Evolutionary conservation across 2,888 invertebrate genomes (phyloP).

Genomic region (Fragum sueziense): DNA sequence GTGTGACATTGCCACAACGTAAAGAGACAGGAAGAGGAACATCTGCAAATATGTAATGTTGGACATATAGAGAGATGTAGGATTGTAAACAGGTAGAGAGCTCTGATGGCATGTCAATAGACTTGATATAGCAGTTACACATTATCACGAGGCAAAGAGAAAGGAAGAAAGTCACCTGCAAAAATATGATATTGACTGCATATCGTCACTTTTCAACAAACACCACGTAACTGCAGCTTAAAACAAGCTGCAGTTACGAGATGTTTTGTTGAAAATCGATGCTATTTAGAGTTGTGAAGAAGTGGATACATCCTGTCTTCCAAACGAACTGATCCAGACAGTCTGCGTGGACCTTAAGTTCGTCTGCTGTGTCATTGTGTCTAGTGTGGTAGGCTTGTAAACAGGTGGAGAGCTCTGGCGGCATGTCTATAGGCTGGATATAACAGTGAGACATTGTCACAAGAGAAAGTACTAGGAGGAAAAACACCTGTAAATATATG

Average conservation of each 20-base stretch:
- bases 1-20: neutral
- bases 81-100: neutral
- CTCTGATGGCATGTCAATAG: neutral
- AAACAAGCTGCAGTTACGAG: too few relatives aligned
- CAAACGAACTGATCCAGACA: conserved; percentile 41
- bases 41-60: too few relatives aligned
- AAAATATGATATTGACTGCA: too few relatives aligned
- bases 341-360: conserved; percentile 13
- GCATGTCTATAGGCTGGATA: neutral
- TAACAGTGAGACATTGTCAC: neutral
- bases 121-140: neutral
- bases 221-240: too few relatives aligned
- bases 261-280: too few relatives aligned
- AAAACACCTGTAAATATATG: too few relatives aligned
- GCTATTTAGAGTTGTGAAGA: too few relatives aligned
- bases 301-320: conserved; percentile 35
- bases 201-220: too few relatives aligned
- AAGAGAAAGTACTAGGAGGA: neutral
- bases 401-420: neutral
- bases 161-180: too few relatives aligned
- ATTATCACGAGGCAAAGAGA: neutral
- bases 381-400: neutral
- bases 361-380: neutral
- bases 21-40: neutral
- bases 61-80: too few relatives aligned